Base-by-base conservation (phyloP, 2,888 invertebrate genomes). In the Meloe dianella region DNA sequence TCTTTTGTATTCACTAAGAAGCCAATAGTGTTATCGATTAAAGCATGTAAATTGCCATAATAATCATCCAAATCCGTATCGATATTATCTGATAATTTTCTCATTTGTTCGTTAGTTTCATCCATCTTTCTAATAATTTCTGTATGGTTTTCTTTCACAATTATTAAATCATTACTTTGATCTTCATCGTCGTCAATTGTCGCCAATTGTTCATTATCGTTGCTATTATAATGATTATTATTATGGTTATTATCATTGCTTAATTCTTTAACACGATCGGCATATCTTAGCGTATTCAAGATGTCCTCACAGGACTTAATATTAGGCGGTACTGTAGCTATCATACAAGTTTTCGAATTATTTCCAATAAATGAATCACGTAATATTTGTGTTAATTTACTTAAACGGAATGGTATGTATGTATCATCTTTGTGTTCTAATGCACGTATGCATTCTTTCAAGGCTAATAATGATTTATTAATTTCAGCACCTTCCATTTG, bases 281-380 rank as follows among this genome's bases (percentile, higher is more conserved):
- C 99, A 84, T 99, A 99, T 71, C 98, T 89, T 64, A 99, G 87
- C 57, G 99, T 99, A 86, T 99, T 99, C 70, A 99, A 87, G 57
- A 98, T 96, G 85, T 99, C 98, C 82, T 99, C 99, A 83, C 97
- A 97, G 60, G 96, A 97, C 80, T 91, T 92, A 87, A 97, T 89
- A 64, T 98, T 97, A 20, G 99, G 99, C 69, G 97, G 97, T 78
- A 99, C 96, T 93, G 98, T 97, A 65, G 99, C 98, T 84, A 99
- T 98, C 99, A 99, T 99, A 85, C 98, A 99, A 20, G 98, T 99
- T 84, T 93, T 92, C 38, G 97, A 96, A 84, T 98, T 98, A 84
- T 97, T 97, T 7, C 98, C 98, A 80, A 99, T 98, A 85, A 99
- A 99, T 51, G 96, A 96, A 86, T 99, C 99, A 74, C 98, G 89